A percentile compares a stretch with the other conserved stretches of the same genome.
These are phyloP conservation scores for Torymus texanus DNA, from an alignment of 2,888 invertebrate genomes.

Conservation along the genomic window DNA sequence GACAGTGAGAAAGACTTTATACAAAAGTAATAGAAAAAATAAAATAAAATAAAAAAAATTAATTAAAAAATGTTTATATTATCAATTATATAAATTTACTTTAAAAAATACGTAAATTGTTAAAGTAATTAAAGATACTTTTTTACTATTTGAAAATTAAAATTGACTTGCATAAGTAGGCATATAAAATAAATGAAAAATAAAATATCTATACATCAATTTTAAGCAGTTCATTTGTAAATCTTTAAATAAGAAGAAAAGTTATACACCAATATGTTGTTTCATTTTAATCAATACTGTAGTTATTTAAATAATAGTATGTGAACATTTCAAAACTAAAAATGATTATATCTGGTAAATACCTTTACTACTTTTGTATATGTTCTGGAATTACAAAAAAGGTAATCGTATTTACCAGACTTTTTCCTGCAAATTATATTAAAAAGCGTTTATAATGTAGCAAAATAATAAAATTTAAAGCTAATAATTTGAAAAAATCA, in stretches of 20 bases:
- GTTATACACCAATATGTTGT: neutral
- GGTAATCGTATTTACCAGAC: neutral
- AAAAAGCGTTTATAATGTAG: no score
- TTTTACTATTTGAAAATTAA: neutral
- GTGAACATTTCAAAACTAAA: neutral
- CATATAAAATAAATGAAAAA: neutral
- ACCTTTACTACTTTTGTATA: neutral
- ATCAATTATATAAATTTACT: neutral
- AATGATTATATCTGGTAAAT: slow-evolving; percentile 6
- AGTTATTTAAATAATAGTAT: neutral
- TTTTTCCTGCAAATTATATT: neutral
- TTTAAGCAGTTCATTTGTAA: no score
- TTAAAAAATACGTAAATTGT: slow-evolving; percentile 1
- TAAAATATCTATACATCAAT: no score
- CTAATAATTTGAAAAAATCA: no score
- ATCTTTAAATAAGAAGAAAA: neutral
- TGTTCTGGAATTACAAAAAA: slow-evolving; percentile 2
- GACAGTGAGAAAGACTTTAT: no score
- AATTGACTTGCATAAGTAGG: slow-evolving; percentile 16
- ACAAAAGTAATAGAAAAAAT: no score
- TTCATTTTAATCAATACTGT: no score
- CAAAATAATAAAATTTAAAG: no score
- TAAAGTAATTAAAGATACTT: no score
- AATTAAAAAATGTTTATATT: no score
- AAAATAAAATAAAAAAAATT: no score